Evolutionary conservation across 2,113 vertebrate species (phyloP).

Genomic region (Dolichallabes microphthalmus): DNA sequence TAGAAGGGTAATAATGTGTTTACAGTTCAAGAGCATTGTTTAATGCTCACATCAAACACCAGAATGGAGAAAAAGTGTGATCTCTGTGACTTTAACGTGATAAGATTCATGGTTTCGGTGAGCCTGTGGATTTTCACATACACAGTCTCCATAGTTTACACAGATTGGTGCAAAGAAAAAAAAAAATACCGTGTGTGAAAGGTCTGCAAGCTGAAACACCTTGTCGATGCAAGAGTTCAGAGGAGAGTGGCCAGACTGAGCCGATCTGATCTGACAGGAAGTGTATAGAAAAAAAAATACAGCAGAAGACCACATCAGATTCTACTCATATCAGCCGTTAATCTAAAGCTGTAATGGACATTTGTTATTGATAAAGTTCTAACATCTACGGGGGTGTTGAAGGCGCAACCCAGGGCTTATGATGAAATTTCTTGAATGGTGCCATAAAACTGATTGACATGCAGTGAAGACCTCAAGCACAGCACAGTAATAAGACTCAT

Average conservation of each 20-base stretch:
- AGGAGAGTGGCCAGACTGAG: neutral
- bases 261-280: neutral
- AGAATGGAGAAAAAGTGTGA: neutral
- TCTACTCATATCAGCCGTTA: no score
- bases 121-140: neutral
- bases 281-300: no score
- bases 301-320: no score
- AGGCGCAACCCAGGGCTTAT: no score
- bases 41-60: neutral
- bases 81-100: neutral
- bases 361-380: no score
- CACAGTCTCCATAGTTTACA: neutral
- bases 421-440: no score
- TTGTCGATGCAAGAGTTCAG: neutral
- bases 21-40: neutral
- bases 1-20: neutral
- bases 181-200: neutral
- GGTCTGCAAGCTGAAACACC: neutral
- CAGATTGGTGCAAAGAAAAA: neutral
- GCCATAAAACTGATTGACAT: no score
- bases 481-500: no score
- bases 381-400: no score
- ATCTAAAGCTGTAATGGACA: no score
- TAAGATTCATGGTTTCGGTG: neutral
- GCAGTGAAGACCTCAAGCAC: no score